phyloP scores from a whole-genome alignment of 2,797 vertebrate species.

The Okamejei kenojei region DNA sequence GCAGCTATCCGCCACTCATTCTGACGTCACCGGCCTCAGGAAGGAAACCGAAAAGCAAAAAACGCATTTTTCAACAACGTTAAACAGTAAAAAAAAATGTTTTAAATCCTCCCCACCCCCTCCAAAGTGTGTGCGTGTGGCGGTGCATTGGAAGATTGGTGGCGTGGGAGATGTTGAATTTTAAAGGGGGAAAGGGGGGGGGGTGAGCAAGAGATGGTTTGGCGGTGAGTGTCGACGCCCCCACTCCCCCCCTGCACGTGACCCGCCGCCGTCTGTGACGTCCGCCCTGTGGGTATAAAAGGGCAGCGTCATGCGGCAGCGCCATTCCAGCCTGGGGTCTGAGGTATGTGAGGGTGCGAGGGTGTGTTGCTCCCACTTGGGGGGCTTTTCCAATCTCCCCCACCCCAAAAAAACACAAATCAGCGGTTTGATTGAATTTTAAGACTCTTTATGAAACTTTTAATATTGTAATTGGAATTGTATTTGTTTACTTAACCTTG shows the following conservation, averaged over 20 bases:
- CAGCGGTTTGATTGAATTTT: too few species aligned
- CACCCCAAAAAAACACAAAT: too few species aligned
- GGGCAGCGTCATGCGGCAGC: background rate
- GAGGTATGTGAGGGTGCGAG: background rate
- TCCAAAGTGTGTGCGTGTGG: too few species aligned
- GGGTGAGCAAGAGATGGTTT: background rate
- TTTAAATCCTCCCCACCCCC: too few species aligned
- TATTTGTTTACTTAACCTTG: background rate
- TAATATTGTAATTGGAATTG: background rate
- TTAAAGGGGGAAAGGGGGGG: background rate
- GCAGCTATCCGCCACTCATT: background rate
- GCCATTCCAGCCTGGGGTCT: slow-evolving; percentile 11
- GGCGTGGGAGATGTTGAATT: background rate
- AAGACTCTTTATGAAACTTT: background rate
- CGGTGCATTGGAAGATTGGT: too few species aligned
- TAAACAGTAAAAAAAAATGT: too few species aligned
- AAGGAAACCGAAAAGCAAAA: too few species aligned
- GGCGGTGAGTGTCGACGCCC: too few species aligned
- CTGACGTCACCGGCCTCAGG: background rate
- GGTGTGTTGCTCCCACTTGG: background rate
- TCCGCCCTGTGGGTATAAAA: background rate
- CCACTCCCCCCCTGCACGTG: background rate
- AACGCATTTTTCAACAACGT: too few species aligned
- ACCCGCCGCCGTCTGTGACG: background rate
- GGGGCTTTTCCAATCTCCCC: too few species aligned